Conservation (phyloP, 2,797 vertebrate species). For the Rhincodon typus region DNA sequence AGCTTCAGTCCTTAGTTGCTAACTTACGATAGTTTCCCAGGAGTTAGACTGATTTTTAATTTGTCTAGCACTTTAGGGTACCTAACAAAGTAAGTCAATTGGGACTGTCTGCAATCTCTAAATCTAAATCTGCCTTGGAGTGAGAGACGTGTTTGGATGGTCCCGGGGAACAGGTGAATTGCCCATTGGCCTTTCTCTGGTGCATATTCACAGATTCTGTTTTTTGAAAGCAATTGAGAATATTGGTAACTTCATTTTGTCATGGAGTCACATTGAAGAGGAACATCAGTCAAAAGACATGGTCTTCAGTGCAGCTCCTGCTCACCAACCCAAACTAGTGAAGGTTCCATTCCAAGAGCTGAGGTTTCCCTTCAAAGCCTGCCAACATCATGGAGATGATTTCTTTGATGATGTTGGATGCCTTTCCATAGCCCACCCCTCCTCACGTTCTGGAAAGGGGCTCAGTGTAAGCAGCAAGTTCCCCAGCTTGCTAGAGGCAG, state of each 20-base stretch:
- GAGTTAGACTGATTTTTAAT: no score
- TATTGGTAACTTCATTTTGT: not conserved
- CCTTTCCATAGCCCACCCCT: not conserved
- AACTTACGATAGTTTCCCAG: no score
- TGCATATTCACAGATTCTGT: not conserved
- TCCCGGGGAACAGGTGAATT: no score
- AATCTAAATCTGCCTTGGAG: no score
- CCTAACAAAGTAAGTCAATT: no score
- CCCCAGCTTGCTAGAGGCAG: not conserved
- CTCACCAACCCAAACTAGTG: not conserved
- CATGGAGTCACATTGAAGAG: not conserved
- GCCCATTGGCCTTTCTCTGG: not conserved
- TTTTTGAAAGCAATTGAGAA: not conserved
- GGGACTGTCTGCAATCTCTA: no score
- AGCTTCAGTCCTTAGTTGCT: no score
- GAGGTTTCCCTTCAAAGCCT: not conserved
- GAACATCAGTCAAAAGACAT: not conserved
- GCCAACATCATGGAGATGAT: not conserved
- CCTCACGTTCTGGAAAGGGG: not conserved
- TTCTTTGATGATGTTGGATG: no score
- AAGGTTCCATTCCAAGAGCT: not conserved
- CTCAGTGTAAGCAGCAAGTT: no score
- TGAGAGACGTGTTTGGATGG: no score
- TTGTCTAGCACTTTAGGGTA: no score
- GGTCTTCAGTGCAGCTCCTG: not conserved